These are phyloP conservation scores for Glomeris maerens DNA, from an alignment of 1,140 invertebrate species.

Conservation along the genomic window DNA sequence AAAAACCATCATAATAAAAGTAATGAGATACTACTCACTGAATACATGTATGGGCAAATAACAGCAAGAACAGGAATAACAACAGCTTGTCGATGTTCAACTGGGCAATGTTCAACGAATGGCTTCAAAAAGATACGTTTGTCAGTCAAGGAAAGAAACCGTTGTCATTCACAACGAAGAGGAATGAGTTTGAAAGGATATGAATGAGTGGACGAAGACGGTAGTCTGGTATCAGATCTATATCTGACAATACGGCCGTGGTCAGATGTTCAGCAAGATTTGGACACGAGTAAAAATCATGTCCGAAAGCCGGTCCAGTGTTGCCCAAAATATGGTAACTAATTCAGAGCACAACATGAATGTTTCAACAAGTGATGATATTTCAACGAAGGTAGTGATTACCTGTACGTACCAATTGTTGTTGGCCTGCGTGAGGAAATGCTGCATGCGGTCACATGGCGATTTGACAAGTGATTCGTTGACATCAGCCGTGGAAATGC, in stretches of 20 bases:
- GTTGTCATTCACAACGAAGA: background rate
- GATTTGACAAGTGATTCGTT: slow-evolving; percentile 26
- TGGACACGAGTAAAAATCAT: slow-evolving; percentile 57
- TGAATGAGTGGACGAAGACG: slow-evolving; percentile 60
- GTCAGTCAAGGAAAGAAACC: slow-evolving; percentile 10
- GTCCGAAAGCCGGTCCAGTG: slow-evolving; percentile 57
- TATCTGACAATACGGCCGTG: slow-evolving; percentile 25
- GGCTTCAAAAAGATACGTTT: slow-evolving; percentile 60
- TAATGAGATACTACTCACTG: slow-evolving; percentile 19
- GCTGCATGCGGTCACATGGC: slow-evolving; percentile 62
- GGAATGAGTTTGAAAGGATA: slow-evolving; percentile 26
- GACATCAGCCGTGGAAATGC: background rate
- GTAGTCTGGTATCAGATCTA: slow-evolving; percentile 59
- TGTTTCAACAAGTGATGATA: background rate
- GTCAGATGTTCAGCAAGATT: slow-evolving; percentile 25
- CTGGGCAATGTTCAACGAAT: slow-evolving; percentile 68
- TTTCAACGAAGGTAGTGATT: background rate
- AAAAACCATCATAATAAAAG: background rate
- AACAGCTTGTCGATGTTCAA: slow-evolving; percentile 54
- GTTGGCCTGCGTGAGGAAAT: slow-evolving; percentile 42
- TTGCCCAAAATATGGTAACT: slow-evolving; percentile 62
- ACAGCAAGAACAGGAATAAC: slow-evolving; percentile 60
- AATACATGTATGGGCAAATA: slow-evolving; percentile 56
- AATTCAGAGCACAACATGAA: slow-evolving; percentile 11
- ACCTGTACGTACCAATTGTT: background rate